Base-by-base conservation (phyloP, 2,113 vertebrate genomes). In the Erythrocebus patas region DNA sequence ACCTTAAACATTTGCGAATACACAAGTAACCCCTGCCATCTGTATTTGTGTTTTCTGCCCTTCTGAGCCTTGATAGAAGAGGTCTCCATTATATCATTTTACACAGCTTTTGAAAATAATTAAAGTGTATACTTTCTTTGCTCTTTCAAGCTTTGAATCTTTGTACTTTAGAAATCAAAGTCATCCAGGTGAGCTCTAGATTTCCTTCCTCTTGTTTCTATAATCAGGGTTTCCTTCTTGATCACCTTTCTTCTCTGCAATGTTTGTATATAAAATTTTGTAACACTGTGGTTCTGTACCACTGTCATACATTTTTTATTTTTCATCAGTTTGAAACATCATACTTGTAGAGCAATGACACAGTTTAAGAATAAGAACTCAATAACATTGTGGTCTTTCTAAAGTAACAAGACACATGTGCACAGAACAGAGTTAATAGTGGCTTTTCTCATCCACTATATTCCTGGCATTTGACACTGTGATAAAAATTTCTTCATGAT, bases 131-230 rank as follows among this genome's bases (percentile, higher is more conserved):
- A 92, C 18, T 10, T 61, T 83, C 79, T 97, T 11, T 84, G 35
- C 25, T 93, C 20, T 92, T 72, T 93, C 57, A 93, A 59, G 43
- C 30, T n/a, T n/a, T n/a, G n/a, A n/a, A n/a, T n/a, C n/a, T n/a
- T n/a, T n/a, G n/a, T n/a, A n/a, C n/a, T n/a, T n/a, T n/a, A n/a
- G 85, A 68, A 95, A 97, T 55, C 8, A 83, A 88, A 76, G 66
- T 72, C 20, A 93, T 82, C 38, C 30, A 73, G 89, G 17, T 95
- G 45, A 94, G 20, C 17, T 55, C n/a, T 83, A 72, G 27, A 89
- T 59, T 73, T n/a, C 38, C 7, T 79, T 57, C 11, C 64, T 48
- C 52, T 16, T n/a, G n/a, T n/a, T n/a, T n/a, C n/a, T n/a, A n/a
- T n/a, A n/a, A n/a, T n/a, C n/a, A n/a, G n/a, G n/a, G 30, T 66